Evolutionary conservation across 2,888 invertebrate genomes (phyloP).

Genomic region (Pyrrhia umbra): DNA sequence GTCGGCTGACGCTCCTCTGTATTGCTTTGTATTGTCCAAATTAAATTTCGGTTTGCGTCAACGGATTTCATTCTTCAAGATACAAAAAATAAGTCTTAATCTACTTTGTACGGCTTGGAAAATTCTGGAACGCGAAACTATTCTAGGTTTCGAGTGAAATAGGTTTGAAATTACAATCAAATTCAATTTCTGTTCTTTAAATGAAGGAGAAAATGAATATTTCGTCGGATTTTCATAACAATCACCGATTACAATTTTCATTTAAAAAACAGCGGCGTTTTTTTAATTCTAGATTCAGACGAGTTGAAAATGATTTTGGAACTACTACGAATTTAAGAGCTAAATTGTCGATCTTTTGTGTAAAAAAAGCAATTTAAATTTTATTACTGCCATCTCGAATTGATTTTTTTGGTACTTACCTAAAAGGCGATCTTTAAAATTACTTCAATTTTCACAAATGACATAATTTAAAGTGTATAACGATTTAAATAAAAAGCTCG

Average conservation of each 20-base stretch:
- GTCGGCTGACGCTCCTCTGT: slow-evolving; percentile 59
- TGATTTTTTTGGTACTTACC: neutral
- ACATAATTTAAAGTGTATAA: slow-evolving; percentile 21
- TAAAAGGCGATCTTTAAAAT: slow-evolving; percentile 9
- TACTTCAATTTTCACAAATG: slow-evolving; percentile 31
- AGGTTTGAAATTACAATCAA: neutral
- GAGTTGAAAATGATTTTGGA: neutral
- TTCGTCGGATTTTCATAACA: slow-evolving; percentile 27
- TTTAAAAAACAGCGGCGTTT: slow-evolving; percentile 14
- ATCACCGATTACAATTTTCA: slow-evolving; percentile 23
- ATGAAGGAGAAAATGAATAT: slow-evolving; percentile 18
- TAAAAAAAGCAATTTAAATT: slow-evolving; percentile 16
- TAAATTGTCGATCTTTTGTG: slow-evolving; percentile 1
- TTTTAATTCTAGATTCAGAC: neutral
- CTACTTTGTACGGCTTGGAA: slow-evolving; percentile 3
- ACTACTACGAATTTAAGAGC: slow-evolving; percentile 12
- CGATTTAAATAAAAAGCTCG: slow-evolving; percentile 13
- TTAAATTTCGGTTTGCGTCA: slow-evolving; percentile 56
- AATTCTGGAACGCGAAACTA: slow-evolving; percentile 7
- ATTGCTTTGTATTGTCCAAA: slow-evolving; percentile 66
- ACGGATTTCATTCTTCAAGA: slow-evolving; percentile 39
- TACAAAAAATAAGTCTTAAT: slow-evolving; percentile 32
- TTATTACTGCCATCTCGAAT: slow-evolving; percentile 1
- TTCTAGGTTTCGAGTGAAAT: slow-evolving; percentile 4
- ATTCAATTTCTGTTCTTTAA: slow-evolving; percentile 1